Conservation (phyloP, 1,140 invertebrate species). For the Patella vulgata region DNA sequence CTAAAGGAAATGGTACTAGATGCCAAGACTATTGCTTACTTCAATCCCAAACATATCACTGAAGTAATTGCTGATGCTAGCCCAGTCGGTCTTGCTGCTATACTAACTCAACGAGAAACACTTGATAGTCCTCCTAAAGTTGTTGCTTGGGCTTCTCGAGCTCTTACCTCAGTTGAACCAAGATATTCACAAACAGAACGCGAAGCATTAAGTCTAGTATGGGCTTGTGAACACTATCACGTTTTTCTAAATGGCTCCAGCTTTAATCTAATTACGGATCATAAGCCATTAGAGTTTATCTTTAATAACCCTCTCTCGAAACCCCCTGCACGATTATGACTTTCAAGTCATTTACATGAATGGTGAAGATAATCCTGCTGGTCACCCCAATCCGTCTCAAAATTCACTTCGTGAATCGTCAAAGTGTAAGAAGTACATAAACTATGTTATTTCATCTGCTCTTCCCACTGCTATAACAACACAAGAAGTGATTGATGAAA, state of each 20-base stretch:
- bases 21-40: conserved; percentile 1
- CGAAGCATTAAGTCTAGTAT: neutral
- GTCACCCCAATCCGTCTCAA: neutral
- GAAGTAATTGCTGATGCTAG: conserved; percentile 5
- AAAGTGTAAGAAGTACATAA: conserved; percentile 18
- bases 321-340: conserved; percentile 1
- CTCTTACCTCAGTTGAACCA: conserved; percentile 2
- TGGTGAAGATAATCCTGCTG: neutral
- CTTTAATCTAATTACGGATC: neutral
- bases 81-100: conserved; percentile 12
- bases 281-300: neutral
- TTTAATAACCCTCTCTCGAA: conserved; percentile 1
- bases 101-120: conserved; percentile 1
- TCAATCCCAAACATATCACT: neutral
- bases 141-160: conserved; percentile 20
- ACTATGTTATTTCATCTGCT: conserved; percentile 8
- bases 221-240: neutral
- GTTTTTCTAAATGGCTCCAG: neutral
- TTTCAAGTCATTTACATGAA: neutral
- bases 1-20: neutral
- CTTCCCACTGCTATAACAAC: conserved; percentile 18
- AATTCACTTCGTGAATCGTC: conserved; percentile 1
- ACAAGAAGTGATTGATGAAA: conserved; percentile 14
- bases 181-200: conserved; percentile 5
- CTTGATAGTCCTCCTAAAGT: neutral